Percentiles rank a stretch among this genome's conserved stretches.
These are phyloP conservation scores for Fulica atra DNA, from an alignment of 2,113 vertebrate species.

Conservation along the genomic window DNA sequence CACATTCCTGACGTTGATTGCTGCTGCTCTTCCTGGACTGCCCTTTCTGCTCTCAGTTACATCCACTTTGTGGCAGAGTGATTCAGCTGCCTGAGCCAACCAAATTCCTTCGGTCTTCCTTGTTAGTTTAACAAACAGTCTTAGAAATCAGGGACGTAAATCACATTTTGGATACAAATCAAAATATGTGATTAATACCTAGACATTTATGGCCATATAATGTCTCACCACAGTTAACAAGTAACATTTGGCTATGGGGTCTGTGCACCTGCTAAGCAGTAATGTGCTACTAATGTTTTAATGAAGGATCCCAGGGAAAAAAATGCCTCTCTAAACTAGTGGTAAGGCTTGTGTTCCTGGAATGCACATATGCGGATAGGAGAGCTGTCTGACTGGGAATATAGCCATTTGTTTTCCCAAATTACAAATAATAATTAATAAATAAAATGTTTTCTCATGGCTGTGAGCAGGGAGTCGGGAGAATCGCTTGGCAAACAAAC, in stretches of 20 bases:
- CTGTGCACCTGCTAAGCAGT: slow-evolving; percentile 50
- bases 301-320: slow-evolving; percentile 27
- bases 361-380: neutral
- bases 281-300: slow-evolving; percentile 49
- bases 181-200: slow-evolving; percentile 58
- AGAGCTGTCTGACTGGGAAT: slow-evolving; percentile 44
- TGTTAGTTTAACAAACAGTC: neutral
- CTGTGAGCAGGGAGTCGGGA: neutral
- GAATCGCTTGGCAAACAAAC: slow-evolving; percentile 33
- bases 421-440: slow-evolving; percentile 69
- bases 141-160: slow-evolving; percentile 20
- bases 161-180: slow-evolving; percentile 46
- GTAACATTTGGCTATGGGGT: slow-evolving; percentile 40
- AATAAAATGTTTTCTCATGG: slow-evolving; percentile 53
- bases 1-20: neutral
- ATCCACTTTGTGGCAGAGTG: neutral
- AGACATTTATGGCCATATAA: slow-evolving; percentile 46
- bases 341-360: neutral
- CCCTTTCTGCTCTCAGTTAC: neutral
- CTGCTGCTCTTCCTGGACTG: neutral
- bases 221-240: slow-evolving; percentile 15
- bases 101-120: neutral
- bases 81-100: neutral
- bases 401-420: slow-evolving; percentile 46
- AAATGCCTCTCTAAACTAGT: neutral